Conservation (phyloP, 2,797 vertebrate genomes). For the Hyperoplus lanceolatus region DNA sequence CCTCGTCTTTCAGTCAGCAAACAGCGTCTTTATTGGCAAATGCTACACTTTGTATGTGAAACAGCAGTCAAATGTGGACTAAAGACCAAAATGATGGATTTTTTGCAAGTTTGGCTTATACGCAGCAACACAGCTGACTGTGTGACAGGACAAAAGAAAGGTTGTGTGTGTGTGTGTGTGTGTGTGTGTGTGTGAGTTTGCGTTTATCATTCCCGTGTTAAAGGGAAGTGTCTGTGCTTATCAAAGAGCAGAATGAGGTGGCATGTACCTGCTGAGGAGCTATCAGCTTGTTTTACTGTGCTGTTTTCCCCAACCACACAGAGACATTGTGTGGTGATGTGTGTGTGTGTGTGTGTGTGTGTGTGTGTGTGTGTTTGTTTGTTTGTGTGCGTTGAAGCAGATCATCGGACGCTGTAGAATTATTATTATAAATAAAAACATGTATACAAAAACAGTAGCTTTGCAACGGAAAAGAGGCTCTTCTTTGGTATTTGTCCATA, state of each 20-base stretch:
- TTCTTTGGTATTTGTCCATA: neutral
- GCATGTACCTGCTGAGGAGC: conserved; percentile 78
- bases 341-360: conserved; percentile 17
- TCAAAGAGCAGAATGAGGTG: conserved; percentile 77
- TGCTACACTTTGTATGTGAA: neutral
- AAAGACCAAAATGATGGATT: conserved; percentile 7
- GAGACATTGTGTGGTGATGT: conserved; percentile 16
- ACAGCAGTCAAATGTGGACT: neutral
- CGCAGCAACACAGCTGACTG: conserved; percentile 1
- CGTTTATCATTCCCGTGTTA: conserved; percentile 69
- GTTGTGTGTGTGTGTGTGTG: conserved; percentile 7
- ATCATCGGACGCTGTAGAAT: conserved; percentile 5
- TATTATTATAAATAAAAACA: conserved; percentile 2
- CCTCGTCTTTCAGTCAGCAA: neutral
- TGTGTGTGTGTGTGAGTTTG: conserved; percentile 45
- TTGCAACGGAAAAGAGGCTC: neutral
- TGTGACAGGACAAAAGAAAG: conserved; percentile 1
- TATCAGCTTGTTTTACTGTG: conserved; percentile 55
- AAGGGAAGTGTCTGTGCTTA: conserved; percentile 77
- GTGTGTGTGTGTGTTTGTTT: neutral
- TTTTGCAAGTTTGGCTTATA: conserved; percentile 6
- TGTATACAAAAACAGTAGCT: neutral
- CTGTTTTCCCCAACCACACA: conserved; percentile 27
- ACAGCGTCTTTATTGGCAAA: neutral
- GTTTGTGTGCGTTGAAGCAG: neutral